phyloP scores from a whole-genome alignment of 1,140 invertebrate species.

The Hyposmocoma kahamanoa region DNA sequence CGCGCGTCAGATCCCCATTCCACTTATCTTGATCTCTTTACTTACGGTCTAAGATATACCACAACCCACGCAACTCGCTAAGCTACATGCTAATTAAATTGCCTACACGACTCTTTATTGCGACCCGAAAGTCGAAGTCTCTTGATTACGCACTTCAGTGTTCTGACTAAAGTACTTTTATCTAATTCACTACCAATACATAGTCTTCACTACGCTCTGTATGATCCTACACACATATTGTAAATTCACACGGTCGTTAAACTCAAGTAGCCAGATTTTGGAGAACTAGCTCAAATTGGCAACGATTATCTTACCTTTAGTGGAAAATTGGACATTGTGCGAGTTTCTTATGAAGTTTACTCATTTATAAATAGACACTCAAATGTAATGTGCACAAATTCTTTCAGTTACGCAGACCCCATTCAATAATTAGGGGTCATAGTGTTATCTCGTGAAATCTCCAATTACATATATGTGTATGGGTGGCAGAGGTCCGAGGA shows the following conservation, averaged over 20 bases:
- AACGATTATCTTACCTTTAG: too few relatives aligned
- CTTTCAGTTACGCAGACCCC: too few relatives aligned
- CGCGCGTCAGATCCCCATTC: constrained; percentile 55
- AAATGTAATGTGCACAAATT: too few relatives aligned
- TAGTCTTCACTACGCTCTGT: constrained; percentile 29
- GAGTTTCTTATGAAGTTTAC: too few relatives aligned
- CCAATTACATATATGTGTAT: constrained; percentile 46
- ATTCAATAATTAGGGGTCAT: constrained; percentile 52
- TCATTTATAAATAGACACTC: too few relatives aligned
- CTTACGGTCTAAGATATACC: background rate
- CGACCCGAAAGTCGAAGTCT: too few relatives aligned
- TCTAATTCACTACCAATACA: constrained; percentile 4
- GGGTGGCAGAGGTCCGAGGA: constrained; percentile 21
- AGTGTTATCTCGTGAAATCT: constrained; percentile 69
- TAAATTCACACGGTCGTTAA: constrained; percentile 49
- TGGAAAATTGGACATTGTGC: too few relatives aligned
- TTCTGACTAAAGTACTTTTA: background rate
- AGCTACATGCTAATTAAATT: background rate
- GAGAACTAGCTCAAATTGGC: too few relatives aligned
- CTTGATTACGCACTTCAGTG: background rate
- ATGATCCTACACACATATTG: constrained; percentile 43
- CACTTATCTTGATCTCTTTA: constrained; percentile 41
- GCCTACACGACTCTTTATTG: background rate
- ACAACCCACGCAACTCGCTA: background rate
- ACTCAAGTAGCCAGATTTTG: constrained; percentile 38